Conservation (phyloP, 2,113 vertebrate genomes). For the Tapirus terrestris region DNA sequence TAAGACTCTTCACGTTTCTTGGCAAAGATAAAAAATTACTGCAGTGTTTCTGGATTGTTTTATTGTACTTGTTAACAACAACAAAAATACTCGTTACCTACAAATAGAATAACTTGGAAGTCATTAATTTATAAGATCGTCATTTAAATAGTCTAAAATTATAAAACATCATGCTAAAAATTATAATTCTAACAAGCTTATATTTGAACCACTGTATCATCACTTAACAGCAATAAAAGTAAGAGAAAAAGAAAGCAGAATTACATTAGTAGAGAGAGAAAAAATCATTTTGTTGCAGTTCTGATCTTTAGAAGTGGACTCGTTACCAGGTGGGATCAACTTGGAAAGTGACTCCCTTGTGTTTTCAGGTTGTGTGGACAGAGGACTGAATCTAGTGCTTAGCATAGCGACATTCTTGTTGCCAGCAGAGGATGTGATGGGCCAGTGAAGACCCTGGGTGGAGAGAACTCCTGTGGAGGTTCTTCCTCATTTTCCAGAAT, state of each 20-base stretch:
- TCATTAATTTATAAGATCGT: background rate
- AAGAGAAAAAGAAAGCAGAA: slow-evolving; percentile 15
- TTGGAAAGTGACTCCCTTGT: background rate
- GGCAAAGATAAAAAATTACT: slow-evolving; percentile 11
- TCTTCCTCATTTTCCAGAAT: background rate
- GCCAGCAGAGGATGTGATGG: background rate
- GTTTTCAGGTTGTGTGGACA: background rate
- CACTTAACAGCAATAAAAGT: background rate
- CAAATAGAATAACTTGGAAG: background rate
- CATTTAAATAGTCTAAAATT: slow-evolving; percentile 29
- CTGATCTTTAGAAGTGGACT: background rate
- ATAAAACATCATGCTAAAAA: background rate
- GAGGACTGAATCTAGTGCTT: background rate
- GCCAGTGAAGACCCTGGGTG: background rate
- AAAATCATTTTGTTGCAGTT: background rate
- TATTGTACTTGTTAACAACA: background rate
- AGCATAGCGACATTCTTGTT: background rate
- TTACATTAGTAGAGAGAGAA: background rate
- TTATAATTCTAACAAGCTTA: background rate
- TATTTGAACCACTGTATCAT: background rate
- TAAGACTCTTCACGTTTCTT: background rate
- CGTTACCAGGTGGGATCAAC: background rate
- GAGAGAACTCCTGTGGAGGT: background rate
- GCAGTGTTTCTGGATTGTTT: background rate
- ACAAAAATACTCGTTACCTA: background rate